Conservation (phyloP, 2,113 vertebrate species). For the Glaucomys volans region DNA sequence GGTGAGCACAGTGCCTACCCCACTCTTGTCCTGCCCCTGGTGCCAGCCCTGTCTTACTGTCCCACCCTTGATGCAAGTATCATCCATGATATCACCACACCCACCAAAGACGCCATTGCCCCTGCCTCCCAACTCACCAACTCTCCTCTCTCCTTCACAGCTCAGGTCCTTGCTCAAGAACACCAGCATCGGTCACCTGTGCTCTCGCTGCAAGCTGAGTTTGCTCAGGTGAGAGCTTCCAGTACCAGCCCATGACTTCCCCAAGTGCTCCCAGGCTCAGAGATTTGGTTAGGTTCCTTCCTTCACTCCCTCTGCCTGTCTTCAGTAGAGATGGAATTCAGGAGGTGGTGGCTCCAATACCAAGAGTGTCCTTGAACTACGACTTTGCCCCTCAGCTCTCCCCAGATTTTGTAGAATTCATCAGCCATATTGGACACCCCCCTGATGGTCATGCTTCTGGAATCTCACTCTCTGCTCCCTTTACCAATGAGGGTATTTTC, state of each 20-base stretch:
- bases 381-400: too few relatives aligned
- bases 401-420: background rate
- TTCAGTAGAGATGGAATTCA: background rate
- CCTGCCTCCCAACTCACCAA: background rate
- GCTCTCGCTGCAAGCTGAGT: slow-evolving; percentile 68
- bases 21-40: fast-evolving
- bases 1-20: slow-evolving; percentile 54
- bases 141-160: slow-evolving; percentile 56
- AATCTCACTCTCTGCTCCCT: background rate
- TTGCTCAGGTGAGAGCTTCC: slow-evolving; percentile 79
- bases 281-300: background rate
- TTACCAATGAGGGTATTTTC: background rate
- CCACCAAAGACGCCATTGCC: fast-evolving
- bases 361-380: background rate
- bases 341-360: background rate
- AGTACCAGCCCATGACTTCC: background rate
- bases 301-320: background rate
- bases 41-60: background rate
- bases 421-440: background rate
- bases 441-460: background rate
- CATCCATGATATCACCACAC: background rate
- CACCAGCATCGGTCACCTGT: slow-evolving; percentile 76
- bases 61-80: background rate
- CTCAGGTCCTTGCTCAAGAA: slow-evolving; percentile 69
- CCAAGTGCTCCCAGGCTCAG: background rate